Evolutionary conservation across 1,140 invertebrate species (phyloP), one percentile per base, ranked within the genome.

Genomic region (Triops cancriformis): DNA sequence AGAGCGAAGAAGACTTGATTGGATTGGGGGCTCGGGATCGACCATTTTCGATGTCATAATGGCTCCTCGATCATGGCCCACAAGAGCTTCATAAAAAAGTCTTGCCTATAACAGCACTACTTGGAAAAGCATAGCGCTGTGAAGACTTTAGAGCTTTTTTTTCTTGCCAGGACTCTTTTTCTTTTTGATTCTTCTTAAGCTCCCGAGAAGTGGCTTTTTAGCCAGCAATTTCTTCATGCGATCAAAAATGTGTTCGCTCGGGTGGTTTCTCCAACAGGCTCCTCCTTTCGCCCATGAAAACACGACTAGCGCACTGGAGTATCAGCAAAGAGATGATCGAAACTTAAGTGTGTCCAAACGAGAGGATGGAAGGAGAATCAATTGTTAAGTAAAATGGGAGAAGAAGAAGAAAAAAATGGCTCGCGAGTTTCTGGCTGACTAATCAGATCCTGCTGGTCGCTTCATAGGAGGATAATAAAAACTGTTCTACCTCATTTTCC

Each of bases 41-140:
- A 64, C 51, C 51, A 64, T 64, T 64, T 64, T 64, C n/a, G 51
- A 64, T 64, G 51, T 64, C 51, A 64, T 64, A 64, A 64, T 64
- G 51, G 51, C 51, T 64, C 51, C 51, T 64, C 51, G 51, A 64
- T 64, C 51, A 64, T 64, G 51, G 51, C 18, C 51, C 51, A 64
- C 51, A 64, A 64, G 51, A 64, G 51, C 51, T 64, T n/a, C 51
- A 64, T 64, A 64, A 64, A 64, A 64, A 64, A 64, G 18, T 64
- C 51, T 64, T 64, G 51, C 51, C 51, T 64, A 64, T 64, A 64
- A 64, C 51, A 64, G 51, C 51, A 64, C 51, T 64, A 64, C 31
- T 37, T 37, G 31, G 31, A 37, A 37, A 37, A 37, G 31, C 31
- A 37, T 37, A 37, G 31, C 51, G 51, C 51, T 64, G 51, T 64